These are phyloP conservation scores for Drosophila tripunctata DNA, from an alignment of 2,888 invertebrate species.

Conservation along the genomic window DNA sequence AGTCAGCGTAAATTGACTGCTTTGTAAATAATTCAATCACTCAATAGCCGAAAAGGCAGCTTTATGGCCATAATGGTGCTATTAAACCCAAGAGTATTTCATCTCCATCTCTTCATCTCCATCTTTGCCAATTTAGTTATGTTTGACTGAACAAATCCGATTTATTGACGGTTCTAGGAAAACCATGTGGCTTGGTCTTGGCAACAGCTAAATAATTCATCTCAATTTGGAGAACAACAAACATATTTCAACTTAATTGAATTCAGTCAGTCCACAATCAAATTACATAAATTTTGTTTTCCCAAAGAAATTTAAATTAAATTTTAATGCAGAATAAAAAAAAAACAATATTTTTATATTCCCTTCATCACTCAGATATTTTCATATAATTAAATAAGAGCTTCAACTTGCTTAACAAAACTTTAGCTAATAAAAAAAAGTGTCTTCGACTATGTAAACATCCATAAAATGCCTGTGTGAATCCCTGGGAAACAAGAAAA, in stretches of 20 bases:
- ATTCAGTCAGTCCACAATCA: no score
- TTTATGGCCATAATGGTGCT: background rate
- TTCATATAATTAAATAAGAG: background rate
- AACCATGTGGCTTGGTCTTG: background rate
- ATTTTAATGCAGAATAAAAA: no score
- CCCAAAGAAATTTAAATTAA: no score
- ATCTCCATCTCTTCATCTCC: no score
- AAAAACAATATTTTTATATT: no score
- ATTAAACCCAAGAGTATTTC: background rate
- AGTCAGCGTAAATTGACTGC: background rate
- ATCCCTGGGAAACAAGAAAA: background rate
- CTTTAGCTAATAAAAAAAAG: background rate
- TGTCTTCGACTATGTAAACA: constrained; percentile 1
- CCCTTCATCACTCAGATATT: no score
- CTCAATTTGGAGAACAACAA: constrained; percentile 1
- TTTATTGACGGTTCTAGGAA: background rate
- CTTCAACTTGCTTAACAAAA: background rate
- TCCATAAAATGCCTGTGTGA: background rate
- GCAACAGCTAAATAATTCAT: constrained; percentile 9
- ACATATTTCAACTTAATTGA: constrained; percentile 24
- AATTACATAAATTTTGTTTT: no score
- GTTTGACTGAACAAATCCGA: background rate
- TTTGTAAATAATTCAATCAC: constrained; percentile 2
- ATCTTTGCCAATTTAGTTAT: background rate
- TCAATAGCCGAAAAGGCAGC: background rate